phyloP scores from a whole-genome alignment of 2,888 invertebrate species.

The Lomographa bimaculata region DNA sequence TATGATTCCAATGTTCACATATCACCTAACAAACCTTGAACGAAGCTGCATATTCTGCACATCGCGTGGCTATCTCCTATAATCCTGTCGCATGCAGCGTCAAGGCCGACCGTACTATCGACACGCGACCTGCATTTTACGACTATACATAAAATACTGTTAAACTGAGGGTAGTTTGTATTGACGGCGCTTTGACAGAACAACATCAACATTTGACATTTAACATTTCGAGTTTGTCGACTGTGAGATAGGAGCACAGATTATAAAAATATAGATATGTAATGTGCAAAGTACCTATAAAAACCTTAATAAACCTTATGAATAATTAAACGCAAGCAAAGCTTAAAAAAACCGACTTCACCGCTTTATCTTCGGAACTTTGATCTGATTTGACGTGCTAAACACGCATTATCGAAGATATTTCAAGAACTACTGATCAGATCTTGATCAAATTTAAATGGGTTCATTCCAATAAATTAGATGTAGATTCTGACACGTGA shows the following conservation, averaged over 20 bases:
- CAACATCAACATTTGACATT: background rate
- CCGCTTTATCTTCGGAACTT: too few relatives aligned
- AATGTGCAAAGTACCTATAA: too few relatives aligned
- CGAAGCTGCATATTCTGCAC: conserved; percentile 6
- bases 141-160: conserved; percentile 24
- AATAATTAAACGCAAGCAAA: too few relatives aligned
- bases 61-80: conserved; percentile 25
- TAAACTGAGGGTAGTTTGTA: conserved; percentile 3
- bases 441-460: too few relatives aligned
- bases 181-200: conserved; percentile 4
- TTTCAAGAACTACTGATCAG: too few relatives aligned
- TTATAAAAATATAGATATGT: too few relatives aligned
- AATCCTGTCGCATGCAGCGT: conserved; percentile 32
- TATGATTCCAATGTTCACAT: conserved; percentile 4
- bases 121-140: conserved; percentile 56
- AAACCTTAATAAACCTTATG: too few relatives aligned
- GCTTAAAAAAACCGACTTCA: too few relatives aligned
- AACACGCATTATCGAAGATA: too few relatives aligned
- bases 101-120: conserved; percentile 40
- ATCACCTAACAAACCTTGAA: conserved; percentile 9
- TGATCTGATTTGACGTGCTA: too few relatives aligned
- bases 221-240: background rate
- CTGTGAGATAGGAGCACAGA: background rate
- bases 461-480: too few relatives aligned
- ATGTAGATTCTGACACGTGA: too few relatives aligned